A percentile compares a stretch with the other conserved stretches of the same genome.
Conservation (phyloP, 2,888 invertebrate genomes). For the Drosophila kambysellisi region DNA sequence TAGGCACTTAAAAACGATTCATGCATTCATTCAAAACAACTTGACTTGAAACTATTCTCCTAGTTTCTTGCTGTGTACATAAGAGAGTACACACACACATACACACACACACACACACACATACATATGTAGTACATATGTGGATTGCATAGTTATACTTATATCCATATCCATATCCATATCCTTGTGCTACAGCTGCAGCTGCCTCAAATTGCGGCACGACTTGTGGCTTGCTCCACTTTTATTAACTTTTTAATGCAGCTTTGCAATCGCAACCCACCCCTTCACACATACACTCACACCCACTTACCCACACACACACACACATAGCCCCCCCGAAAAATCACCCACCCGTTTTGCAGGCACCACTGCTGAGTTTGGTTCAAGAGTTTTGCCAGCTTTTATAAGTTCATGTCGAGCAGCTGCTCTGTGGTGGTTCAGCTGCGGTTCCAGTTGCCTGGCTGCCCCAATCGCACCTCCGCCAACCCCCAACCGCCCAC, state of each 20-base stretch:
- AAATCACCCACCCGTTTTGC: background rate
- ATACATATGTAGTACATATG: background rate
- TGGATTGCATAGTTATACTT: constrained; percentile 48
- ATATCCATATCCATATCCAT: constrained; percentile 56
- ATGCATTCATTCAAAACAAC: background rate
- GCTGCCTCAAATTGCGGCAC: constrained; percentile 78
- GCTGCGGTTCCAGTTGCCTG: constrained; percentile 31
- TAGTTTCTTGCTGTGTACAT: background rate
- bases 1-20: background rate
- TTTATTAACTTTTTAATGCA: constrained; percentile 81
- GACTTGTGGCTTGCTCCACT: constrained; percentile 80
- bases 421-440: constrained; percentile 61
- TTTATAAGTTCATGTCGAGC: constrained; percentile 76
- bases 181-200: constrained; percentile 69
- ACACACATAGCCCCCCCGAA: background rate
- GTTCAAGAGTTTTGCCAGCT: constrained; percentile 68
- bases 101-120: constrained; percentile 1
- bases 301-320: background rate
- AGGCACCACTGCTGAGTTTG: constrained; percentile 21
- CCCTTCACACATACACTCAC: background rate
- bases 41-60: background rate
- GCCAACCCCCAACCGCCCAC: background rate
- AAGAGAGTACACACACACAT: constrained; percentile 2
- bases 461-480: background rate
- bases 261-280: constrained; percentile 40